These are phyloP conservation scores for Caenorhabditis sp. DNA, from an alignment of 2,888 invertebrate species.

Conservation along the genomic window DNA sequence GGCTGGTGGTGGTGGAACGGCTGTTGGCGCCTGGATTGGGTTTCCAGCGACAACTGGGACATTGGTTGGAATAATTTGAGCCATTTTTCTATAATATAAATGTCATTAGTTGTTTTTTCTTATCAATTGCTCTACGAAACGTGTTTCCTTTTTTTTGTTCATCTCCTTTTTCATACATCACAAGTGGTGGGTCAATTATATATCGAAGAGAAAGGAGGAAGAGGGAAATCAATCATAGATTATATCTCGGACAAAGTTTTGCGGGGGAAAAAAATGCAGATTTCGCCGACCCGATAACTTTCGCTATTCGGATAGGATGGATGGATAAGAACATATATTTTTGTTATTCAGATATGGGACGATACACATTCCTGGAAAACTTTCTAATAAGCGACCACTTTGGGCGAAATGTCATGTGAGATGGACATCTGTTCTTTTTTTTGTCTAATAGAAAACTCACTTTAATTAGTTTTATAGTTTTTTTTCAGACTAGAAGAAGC, in stretches of 20 bases:
- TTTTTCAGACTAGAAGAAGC: too few species aligned
- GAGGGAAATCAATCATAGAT: background rate
- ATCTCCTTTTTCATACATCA: background rate
- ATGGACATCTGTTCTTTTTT: too few species aligned
- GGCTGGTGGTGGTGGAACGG: conserved; percentile 10
- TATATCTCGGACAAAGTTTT: background rate
- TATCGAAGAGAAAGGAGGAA: background rate
- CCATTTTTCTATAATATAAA: conserved; percentile 20
- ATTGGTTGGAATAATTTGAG: conserved; percentile 21
- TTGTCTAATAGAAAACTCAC: too few species aligned
- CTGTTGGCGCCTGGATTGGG: conserved; percentile 4
- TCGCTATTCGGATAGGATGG: background rate
- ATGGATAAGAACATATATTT: background rate
- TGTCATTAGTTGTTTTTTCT: background rate
- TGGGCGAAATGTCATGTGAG: too few species aligned
- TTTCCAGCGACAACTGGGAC: background rate
- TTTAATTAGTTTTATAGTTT: too few species aligned
- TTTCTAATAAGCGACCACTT: too few species aligned
- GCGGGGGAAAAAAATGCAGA: conserved; percentile 1
- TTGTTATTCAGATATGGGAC: too few species aligned
- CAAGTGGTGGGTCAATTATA: background rate
- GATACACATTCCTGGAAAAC: too few species aligned
- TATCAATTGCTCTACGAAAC: background rate
- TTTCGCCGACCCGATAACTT: background rate
- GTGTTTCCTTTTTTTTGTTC: background rate